phyloP scores from a whole-genome alignment of 2,113 vertebrate species.

The Gallinago paraguaiae region DNA sequence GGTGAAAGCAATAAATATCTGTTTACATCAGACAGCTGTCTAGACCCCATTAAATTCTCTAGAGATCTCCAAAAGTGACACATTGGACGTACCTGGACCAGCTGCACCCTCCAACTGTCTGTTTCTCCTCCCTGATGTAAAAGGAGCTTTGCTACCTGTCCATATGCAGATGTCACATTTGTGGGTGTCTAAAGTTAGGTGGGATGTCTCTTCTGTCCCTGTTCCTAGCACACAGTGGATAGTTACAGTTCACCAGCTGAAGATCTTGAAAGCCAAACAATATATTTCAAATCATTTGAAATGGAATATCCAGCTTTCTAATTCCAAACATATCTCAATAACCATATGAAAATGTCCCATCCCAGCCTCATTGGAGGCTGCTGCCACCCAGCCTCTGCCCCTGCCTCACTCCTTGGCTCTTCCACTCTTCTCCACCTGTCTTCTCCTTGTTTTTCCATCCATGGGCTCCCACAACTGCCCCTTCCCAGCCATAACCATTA shows the following conservation, averaged over 20 bases:
- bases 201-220: background rate
- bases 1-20: background rate
- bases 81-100: background rate
- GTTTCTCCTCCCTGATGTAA: background rate
- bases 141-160: background rate
- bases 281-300: background rate
- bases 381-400: background rate
- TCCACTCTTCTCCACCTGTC: background rate
- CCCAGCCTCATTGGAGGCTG: background rate
- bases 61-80: background rate
- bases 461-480: fast-evolving
- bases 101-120: background rate
- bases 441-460: background rate
- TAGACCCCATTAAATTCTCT: background rate
- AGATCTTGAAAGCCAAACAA: background rate
- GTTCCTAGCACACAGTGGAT: background rate
- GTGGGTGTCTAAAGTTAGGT: background rate
- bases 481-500: background rate
- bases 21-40: background rate
- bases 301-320: background rate
- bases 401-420: background rate
- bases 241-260: background rate
- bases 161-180: background rate
- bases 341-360: background rate
- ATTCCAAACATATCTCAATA: background rate